Evolutionary conservation across 53 echinoderm and acorn worm species (phyloP).

Genomic region (Crossaster papposus): DNA sequence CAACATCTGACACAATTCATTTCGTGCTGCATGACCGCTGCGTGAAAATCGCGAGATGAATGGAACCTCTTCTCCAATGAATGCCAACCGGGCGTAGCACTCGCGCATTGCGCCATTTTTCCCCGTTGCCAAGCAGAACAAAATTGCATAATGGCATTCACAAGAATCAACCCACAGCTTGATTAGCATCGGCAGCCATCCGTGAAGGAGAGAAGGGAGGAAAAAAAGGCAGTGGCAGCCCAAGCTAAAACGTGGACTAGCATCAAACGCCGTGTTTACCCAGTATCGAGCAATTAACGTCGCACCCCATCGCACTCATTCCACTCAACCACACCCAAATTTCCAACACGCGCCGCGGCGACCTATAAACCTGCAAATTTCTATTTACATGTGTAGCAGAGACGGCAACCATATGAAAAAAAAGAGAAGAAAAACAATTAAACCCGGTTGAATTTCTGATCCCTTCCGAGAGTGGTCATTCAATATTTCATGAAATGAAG

Average conservation of each 20-base stretch:
- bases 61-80: neutral
- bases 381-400: neutral
- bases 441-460: slow-evolving; percentile 13
- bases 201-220: neutral
- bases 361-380: neutral
- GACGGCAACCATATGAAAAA: neutral
- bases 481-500: slow-evolving; percentile 47
- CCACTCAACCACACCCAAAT: slow-evolving; percentile 59
- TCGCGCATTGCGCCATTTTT: neutral
- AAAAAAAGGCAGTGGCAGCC: neutral
- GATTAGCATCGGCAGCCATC: slow-evolving; percentile 30
- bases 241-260: slow-evolving; percentile 28
- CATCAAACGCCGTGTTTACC: slow-evolving; percentile 34
- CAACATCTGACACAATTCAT: neutral
- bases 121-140: slow-evolving; percentile 15
- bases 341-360: slow-evolving; percentile 35
- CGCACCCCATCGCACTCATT: slow-evolving; percentile 10
- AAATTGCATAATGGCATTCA: slow-evolving; percentile 6
- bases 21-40: neutral
- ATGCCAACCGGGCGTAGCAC: neutral
- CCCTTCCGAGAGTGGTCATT: slow-evolving; percentile 20
- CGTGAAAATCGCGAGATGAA: neutral
- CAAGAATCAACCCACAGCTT: slow-evolving; percentile 15
- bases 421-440: neutral
- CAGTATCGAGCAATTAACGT: slow-evolving; percentile 42